These are phyloP conservation scores for Ophioninae sp. DNA, from an alignment of 2,888 invertebrate genomes.

Conservation along the genomic window DNA sequence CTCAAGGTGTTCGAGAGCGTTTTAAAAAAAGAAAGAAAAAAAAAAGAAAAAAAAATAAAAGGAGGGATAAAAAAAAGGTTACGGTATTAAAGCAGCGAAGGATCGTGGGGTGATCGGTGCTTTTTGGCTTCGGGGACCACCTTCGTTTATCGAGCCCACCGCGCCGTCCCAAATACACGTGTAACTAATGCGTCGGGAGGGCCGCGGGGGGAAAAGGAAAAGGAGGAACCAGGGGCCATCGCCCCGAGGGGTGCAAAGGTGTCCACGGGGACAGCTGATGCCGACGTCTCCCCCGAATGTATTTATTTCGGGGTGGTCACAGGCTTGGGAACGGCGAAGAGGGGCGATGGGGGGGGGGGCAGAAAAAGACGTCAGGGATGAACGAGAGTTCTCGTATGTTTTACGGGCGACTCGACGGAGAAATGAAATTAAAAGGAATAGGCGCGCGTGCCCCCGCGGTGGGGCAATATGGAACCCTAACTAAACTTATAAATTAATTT, in stretches of 20 bases:
- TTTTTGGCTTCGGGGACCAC: conserved; percentile 45
- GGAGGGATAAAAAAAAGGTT: neutral
- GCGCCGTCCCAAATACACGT: conserved; percentile 1
- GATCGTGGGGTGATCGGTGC: conserved; percentile 1
- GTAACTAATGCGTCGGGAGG: neutral
- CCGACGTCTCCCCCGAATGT: conserved; percentile 65
- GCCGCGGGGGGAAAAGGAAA: neutral
- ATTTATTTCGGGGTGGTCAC: conserved; percentile 14
- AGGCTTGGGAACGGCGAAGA: no score
- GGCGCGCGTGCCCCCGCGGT: neutral
- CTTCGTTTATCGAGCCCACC: conserved; percentile 22
- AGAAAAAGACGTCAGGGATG: conserved; percentile 35
- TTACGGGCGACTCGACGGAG: conserved; percentile 44
- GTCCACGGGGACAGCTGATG: conserved; percentile 74
- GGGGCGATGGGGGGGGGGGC: conserved; percentile 4
- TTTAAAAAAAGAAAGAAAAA: neutral
- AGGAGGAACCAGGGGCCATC: conserved; percentile 14
- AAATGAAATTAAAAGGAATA: conserved; percentile 60
- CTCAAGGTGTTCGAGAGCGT: conserved; percentile 11
- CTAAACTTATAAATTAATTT: neutral
- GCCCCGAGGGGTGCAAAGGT: conserved; percentile 57
- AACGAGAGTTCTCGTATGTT: conserved; percentile 12
- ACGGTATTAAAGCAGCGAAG: neutral
- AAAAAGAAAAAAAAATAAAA: neutral
- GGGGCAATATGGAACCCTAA: conserved; percentile 29